Percentiles rank a stretch among this genome's conserved stretches.
phyloP scores from a whole-genome alignment of 2,797 vertebrate genomes.

The Natrix natrix region DNA sequence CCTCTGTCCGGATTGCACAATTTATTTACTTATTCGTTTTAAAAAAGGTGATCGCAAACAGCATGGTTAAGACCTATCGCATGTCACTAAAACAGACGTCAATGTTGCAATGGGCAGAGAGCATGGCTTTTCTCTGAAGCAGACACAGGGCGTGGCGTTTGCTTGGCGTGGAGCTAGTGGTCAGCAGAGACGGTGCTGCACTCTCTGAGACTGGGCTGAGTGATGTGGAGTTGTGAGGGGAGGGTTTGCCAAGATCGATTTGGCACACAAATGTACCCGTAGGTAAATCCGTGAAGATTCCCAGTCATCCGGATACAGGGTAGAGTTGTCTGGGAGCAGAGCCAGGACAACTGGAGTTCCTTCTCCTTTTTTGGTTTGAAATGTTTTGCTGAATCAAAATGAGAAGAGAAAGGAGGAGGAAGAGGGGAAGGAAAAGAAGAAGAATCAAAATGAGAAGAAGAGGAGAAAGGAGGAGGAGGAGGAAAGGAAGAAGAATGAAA shows the following conservation, averaged over 20 bases:
- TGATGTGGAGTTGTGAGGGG: background rate
- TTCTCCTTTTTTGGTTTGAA: background rate
- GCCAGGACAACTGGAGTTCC: background rate
- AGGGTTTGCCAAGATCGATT: background rate
- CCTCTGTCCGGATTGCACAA: slow-evolving; percentile 23
- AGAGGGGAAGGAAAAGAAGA: no score
- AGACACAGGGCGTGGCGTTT: background rate
- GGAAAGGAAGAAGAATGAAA: no score
- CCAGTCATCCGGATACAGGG: background rate
- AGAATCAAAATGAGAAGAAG: no score
- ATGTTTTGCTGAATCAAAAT: background rate
- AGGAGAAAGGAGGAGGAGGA: no score
- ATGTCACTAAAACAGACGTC: slow-evolving; percentile 8
- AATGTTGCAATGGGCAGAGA: slow-evolving; percentile 46
- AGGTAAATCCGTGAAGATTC: background rate
- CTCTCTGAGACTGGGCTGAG: background rate
- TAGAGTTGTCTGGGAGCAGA: background rate
- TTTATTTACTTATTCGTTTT: background rate
- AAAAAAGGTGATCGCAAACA: slow-evolving; percentile 42
- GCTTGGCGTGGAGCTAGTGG: background rate
- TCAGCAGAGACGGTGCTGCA: background rate
- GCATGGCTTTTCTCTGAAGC: slow-evolving; percentile 52
- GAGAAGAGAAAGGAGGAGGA: background rate
- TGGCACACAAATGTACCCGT: background rate
- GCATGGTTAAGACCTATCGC: slow-evolving; percentile 28